phyloP scores from a whole-genome alignment of 2,888 invertebrate genomes.

The Lasius fuliginosus region DNA sequence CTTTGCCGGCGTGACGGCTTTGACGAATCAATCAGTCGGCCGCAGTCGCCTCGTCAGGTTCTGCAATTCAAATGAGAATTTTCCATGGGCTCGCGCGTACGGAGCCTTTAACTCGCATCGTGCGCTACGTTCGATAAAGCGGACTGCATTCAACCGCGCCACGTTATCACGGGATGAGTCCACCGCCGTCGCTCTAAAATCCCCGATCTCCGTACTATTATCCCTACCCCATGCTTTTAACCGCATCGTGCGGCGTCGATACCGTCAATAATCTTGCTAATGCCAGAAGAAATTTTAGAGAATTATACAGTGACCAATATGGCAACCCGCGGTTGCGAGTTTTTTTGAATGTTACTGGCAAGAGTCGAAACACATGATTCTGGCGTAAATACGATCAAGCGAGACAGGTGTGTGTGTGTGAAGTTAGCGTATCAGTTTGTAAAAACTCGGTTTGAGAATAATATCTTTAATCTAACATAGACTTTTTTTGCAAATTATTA shows the following conservation, averaged over 20 bases:
- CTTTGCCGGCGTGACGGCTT: slow-evolving; percentile 65
- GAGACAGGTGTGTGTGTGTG: no score
- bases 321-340: not conserved
- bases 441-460: no score
- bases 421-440: no score
- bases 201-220: slow-evolving; percentile 69
- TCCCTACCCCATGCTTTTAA: slow-evolving; percentile 62
- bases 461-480: not conserved
- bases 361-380: slow-evolving; percentile 15
- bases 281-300: slow-evolving; percentile 42
- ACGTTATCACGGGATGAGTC: slow-evolving; percentile 64
- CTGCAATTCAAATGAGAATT: slow-evolving; percentile 76
- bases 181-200: slow-evolving; percentile 59
- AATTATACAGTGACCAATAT: slow-evolving; percentile 22
- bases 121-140: slow-evolving; percentile 64
- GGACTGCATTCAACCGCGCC: slow-evolving; percentile 46
- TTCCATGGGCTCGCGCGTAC: slow-evolving; percentile 62
- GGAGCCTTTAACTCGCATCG: slow-evolving; percentile 67
- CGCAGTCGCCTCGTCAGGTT: slow-evolving; percentile 60
- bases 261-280: slow-evolving; percentile 43
- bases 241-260: slow-evolving; percentile 30
- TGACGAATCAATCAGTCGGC: slow-evolving; percentile 74
- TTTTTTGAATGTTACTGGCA: not conserved
- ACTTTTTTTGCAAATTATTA: not conserved
- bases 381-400: not conserved